Evolutionary conservation across 2,113 vertebrate species (phyloP).

Genomic region (Clarias magur): DNA sequence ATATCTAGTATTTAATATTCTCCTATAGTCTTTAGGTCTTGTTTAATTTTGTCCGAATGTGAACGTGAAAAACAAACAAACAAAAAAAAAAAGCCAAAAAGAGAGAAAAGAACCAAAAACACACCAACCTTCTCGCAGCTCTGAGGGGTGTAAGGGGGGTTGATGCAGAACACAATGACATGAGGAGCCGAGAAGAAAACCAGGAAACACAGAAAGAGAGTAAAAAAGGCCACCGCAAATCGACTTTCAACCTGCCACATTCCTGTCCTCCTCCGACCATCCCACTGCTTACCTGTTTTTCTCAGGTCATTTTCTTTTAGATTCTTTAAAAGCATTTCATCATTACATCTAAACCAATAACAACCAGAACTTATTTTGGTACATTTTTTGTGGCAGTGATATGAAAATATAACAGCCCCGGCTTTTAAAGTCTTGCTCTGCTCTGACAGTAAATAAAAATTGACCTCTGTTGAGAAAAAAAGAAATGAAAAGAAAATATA

Average conservation of each 20-base stretch:
- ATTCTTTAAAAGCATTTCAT: constrained; percentile 8
- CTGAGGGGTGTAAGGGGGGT: constrained; percentile 99
- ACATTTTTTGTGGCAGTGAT: constrained; percentile 24
- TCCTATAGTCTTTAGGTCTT: not conserved
- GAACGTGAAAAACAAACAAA: constrained; percentile 60
- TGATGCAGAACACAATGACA: constrained; percentile 99
- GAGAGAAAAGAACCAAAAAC: constrained; percentile 87
- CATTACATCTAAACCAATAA: constrained; percentile 12
- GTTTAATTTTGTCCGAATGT: constrained; percentile 65
- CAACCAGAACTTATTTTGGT: not conserved
- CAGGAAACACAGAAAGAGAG: constrained; percentile 99
- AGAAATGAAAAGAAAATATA: constrained; percentile 4
- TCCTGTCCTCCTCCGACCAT: constrained; percentile 45
- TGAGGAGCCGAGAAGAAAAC: constrained; percentile 97
- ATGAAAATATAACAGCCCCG: constrained; percentile 17
- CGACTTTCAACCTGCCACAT: constrained; percentile 79
- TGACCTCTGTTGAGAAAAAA: not conserved
- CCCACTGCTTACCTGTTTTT: constrained; percentile 25
- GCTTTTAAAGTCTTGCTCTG: constrained; percentile 37
- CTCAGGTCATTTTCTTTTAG: not conserved
- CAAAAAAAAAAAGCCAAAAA: constrained; percentile 72
- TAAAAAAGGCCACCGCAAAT: constrained; percentile 98
- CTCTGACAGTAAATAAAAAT: constrained; percentile 29
- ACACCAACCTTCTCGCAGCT: constrained; percentile 99
- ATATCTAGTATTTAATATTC: not conserved